Percentiles rank a stretch among this genome's conserved stretches.
These are phyloP conservation scores for Anodontia alba DNA, from an alignment of 2,888 invertebrate genomes.

Conservation along the genomic window DNA sequence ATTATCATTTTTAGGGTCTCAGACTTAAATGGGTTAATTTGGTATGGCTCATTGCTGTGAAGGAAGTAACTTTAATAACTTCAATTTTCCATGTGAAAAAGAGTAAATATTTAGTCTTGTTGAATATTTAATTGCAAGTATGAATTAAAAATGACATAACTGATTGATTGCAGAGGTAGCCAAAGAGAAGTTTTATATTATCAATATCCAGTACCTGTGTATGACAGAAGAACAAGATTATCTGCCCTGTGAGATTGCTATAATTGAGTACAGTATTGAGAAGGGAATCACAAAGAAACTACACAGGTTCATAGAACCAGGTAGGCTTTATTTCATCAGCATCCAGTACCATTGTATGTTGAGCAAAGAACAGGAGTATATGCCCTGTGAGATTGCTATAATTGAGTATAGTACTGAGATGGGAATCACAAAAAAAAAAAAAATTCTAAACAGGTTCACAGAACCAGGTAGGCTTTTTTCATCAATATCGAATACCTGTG, in stretches of 20 bases:
- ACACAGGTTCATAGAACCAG: conserved; percentile 79
- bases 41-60: too few relatives aligned
- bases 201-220: conserved; percentile 78
- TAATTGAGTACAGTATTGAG: conserved; percentile 77
- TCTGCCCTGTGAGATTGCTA: conserved; percentile 78
- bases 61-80: too few relatives aligned
- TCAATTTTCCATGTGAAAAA: too few relatives aligned
- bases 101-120: too few relatives aligned
- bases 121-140: too few relatives aligned
- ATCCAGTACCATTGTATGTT: conserved; percentile 34
- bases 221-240: conserved; percentile 73
- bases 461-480: conserved; percentile 66
- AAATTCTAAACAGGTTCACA: conserved; percentile 35
- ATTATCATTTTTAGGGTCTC: too few relatives aligned
- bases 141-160: too few relatives aligned
- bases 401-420: conserved; percentile 76
- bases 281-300: conserved; percentile 76
- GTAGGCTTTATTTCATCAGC: conserved; percentile 47
- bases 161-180: conserved; percentile 62
- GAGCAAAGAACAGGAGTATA: conserved; percentile 57
- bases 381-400: conserved; percentile 78
- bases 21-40: too few relatives aligned
- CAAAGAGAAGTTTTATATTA: conserved; percentile 72
- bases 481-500: conserved; percentile 78
- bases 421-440: conserved; percentile 75